Conservation (phyloP, 1,140 invertebrate genomes). For the Mamestra configurata region DNA sequence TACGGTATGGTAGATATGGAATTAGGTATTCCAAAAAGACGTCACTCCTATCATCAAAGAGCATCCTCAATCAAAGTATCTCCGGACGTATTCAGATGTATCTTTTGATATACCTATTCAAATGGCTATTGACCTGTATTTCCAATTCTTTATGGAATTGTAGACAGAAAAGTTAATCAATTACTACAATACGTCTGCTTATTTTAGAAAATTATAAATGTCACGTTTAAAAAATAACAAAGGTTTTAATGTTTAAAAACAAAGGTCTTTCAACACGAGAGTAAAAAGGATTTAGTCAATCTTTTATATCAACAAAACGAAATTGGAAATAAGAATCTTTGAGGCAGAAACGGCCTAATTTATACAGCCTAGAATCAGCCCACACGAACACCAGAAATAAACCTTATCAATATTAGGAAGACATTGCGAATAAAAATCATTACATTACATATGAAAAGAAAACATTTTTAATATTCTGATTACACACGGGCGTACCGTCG, state of each 20-base stretch:
- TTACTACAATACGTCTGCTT: too few species aligned
- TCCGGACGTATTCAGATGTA: background rate
- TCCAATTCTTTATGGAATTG: too few species aligned
- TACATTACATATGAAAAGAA: conserved; percentile 59
- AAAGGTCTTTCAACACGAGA: background rate
- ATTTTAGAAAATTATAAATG: too few species aligned
- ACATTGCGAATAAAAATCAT: conserved; percentile 42
- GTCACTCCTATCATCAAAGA: background rate
- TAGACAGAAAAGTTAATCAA: too few species aligned
- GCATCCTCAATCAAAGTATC: background rate
- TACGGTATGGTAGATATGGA: too few species aligned
- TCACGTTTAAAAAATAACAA: too few species aligned
- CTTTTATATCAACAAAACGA: background rate
- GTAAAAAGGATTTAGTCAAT: background rate
- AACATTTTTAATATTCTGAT: conserved; percentile 72
- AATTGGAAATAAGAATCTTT: background rate
- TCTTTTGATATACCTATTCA: background rate
- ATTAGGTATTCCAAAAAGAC: too few species aligned
- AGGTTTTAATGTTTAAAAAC: background rate
- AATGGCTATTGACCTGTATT: background rate
- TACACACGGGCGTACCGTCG: conserved; percentile 51
- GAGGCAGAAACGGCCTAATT: background rate
- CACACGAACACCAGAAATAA: background rate
- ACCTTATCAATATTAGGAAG: conserved; percentile 11
- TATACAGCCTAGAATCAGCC: background rate